Conservation (phyloP, 2,888 invertebrate genomes). For the Laspeyria flexula region DNA sequence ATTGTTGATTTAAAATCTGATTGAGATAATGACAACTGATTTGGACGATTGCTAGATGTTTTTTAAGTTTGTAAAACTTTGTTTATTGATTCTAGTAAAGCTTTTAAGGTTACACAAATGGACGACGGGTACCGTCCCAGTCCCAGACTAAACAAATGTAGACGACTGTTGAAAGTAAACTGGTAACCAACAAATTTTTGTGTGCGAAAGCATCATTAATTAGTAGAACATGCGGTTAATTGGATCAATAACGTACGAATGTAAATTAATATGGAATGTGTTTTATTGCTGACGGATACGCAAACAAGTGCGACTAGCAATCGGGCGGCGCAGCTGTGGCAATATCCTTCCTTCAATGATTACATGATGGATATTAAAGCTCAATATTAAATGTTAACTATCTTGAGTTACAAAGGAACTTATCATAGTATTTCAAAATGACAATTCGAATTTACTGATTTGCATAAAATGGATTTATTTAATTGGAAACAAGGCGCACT, state of each 20-base stretch:
- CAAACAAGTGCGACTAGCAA: not conserved
- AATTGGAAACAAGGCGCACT: too few relatives aligned
- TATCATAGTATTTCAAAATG: not conserved
- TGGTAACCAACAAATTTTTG: slow-evolving; percentile 27
- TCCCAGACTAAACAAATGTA: slow-evolving; percentile 43
- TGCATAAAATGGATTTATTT: too few relatives aligned
- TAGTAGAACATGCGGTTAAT: slow-evolving; percentile 21
- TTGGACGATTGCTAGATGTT: slow-evolving; percentile 26
- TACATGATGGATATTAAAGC: not conserved
- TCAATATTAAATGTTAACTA: too few relatives aligned
- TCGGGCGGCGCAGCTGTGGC: not conserved
- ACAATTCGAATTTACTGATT: not conserved
- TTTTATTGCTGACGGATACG: not conserved
- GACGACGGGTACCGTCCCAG: slow-evolving; percentile 29
- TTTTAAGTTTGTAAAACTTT: slow-evolving; percentile 21
- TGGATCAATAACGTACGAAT: slow-evolving; percentile 14
- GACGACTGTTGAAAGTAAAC: slow-evolving; percentile 35
- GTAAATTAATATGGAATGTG: not conserved
- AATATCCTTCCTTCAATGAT: not conserved
- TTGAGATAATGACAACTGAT: slow-evolving; percentile 1
- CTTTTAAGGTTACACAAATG: slow-evolving; percentile 43
- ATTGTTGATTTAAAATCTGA: not conserved
- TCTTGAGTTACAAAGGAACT: not conserved
- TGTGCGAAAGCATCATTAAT: slow-evolving; percentile 21
- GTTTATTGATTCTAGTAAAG: slow-evolving; percentile 32